Base-by-base conservation (phyloP, 1,140 invertebrate species). In the Polypedilum pembai region DNA sequence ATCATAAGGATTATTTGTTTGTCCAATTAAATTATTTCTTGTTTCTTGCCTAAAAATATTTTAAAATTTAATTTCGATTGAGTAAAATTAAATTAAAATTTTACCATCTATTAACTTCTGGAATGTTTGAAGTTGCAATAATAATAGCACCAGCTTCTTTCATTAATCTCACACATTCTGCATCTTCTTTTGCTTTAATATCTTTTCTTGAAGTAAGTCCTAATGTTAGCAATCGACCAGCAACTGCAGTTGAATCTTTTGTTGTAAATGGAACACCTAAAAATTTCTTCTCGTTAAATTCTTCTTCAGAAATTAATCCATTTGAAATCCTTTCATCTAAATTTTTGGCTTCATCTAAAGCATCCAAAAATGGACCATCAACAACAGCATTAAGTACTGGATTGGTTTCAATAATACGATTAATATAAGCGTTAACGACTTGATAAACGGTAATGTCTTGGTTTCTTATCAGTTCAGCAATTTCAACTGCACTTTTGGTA, bases 1-100 rank as follows among this genome's bases (percentile, higher is more conserved):
- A 82, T 98, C 89, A 80, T 98, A 98, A 0, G 96, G 95, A 86
- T 99, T 99, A 76, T 89, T 89, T 0, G 96, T 95, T 76, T 94
- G 87, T 40, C 98, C 96, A 80, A 93, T 94, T 63, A 96, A 82
- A 84, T 94, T 94, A 83, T 98, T 98, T 74, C 90, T 86, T 0
- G 92, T 91, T 81, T 98, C 96, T 78, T 87, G 88, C 93, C 93
- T 95, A 78, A 88, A 85, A 84, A 88, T 89, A 17, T 18, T 73
- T 74, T 2, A 75, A 65, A n/a, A 72, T 75, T 15, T 73, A 73
- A 12, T 20, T 73, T 74, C 10, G n/a, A 20, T 21, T 72, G 41
- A 7, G 4, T 41, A 15, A 8, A 20, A 74, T 5, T 15, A 12
- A 21, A n/a, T 17, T 7, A 33, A 41, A 24, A n/a, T n/a, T 78